A percentile compares a stretch with the other conserved stretches of the same genome.
phyloP scores from a whole-genome alignment of 2,113 vertebrate species.

The Nansenia antarctica region DNA sequence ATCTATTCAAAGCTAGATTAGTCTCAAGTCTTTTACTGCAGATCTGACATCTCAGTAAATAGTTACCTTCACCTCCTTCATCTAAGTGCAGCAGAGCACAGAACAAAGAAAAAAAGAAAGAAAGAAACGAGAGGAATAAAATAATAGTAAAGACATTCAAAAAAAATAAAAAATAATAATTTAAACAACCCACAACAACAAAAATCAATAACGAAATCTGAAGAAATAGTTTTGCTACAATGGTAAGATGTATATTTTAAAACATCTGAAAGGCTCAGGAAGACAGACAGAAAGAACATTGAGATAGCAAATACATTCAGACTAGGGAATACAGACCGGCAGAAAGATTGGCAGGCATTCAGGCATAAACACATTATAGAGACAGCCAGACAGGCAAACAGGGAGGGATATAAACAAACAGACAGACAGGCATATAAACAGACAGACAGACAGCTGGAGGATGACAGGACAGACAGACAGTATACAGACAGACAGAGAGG shows the following conservation, averaged over 20 bases:
- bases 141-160: conserved; percentile 14
- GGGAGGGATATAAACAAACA: not conserved
- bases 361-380: no score
- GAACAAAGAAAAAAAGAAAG: conserved; percentile 37
- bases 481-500: not conserved
- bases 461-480: no score
- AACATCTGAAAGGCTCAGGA: not conserved
- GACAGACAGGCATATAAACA: not conserved
- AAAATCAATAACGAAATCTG: no score
- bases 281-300: not conserved
- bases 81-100: conserved; percentile 75
- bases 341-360: no score
- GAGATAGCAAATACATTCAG: no score
- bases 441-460: not conserved
- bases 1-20: not conserved
- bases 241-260: no score
- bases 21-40: not conserved
- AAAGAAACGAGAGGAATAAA: conserved; percentile 5
- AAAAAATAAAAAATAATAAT: not conserved
- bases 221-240: no score
- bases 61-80: conserved; percentile 80
- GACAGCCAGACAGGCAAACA: no score
- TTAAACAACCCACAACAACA: not conserved
- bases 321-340: no score
- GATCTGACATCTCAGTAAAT: not conserved